Conservation (phyloP, 2,888 invertebrate species). For the Drosophila limbata region DNA sequence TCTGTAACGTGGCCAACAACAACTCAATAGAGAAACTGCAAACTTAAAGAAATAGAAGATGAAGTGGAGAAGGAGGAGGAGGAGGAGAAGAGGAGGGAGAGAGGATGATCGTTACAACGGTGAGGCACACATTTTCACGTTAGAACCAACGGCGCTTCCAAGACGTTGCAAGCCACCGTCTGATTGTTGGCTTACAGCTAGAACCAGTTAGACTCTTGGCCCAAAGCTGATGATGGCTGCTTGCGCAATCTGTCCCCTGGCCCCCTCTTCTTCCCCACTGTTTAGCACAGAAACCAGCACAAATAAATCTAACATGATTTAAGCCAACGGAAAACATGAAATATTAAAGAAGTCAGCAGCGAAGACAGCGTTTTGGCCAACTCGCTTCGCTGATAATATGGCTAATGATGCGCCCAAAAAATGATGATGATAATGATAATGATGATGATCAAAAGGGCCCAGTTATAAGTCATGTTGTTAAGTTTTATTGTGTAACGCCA, state of each 20-base stretch:
- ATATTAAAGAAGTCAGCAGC: slow-evolving; percentile 59
- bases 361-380: slow-evolving; percentile 17
- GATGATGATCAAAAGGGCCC: slow-evolving; percentile 38
- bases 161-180: slow-evolving; percentile 47
- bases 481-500: slow-evolving; percentile 34
- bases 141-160: slow-evolving; percentile 78
- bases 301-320: slow-evolving; percentile 79
- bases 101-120: slow-evolving; percentile 62
- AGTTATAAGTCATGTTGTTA: slow-evolving; percentile 23
- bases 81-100: neutral
- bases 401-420: slow-evolving; percentile 59
- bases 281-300: slow-evolving; percentile 45
- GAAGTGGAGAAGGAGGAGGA: neutral
- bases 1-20: slow-evolving; percentile 37
- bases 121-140: slow-evolving; percentile 79
- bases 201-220: slow-evolving; percentile 69
- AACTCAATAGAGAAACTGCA: slow-evolving; percentile 21
- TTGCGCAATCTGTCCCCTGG: slow-evolving; percentile 60
- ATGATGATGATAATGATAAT: neutral
- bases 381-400: slow-evolving; percentile 31
- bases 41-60: slow-evolving; percentile 13
- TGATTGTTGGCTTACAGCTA: slow-evolving; percentile 61
- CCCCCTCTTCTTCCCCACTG: neutral
- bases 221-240: slow-evolving; percentile 51
- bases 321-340: slow-evolving; percentile 77